These are phyloP conservation scores for Belgica antarctica DNA, from an alignment of 2,888 invertebrate species.

Conservation along the genomic window DNA sequence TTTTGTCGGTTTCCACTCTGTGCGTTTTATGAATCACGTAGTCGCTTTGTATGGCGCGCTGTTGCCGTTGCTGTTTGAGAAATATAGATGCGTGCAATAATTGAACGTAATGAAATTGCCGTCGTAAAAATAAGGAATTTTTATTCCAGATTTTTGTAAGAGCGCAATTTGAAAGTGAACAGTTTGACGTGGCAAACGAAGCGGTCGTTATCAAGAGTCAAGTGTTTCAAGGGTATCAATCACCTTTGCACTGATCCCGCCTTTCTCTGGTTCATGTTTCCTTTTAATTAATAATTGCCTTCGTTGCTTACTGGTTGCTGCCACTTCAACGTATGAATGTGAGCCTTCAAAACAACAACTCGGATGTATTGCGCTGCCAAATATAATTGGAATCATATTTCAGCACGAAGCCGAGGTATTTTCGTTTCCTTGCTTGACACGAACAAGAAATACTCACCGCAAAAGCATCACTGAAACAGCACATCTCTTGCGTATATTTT, in stretches of 20 bases:
- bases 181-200: neutral
- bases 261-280: neutral
- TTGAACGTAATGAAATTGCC: constrained; percentile 10
- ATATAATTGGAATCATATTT: constrained; percentile 40
- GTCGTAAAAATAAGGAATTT: neutral
- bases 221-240: no score
- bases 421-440: constrained; percentile 13
- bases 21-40: constrained; percentile 30
- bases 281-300: constrained; percentile 43
- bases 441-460: neutral
- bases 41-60: neutral
- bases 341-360: no score
- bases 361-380: neutral
- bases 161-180: no score
- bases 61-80: neutral
- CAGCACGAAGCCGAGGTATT: neutral
- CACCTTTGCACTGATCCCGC: neutral
- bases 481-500: neutral
- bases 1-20: constrained; percentile 8
- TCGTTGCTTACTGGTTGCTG: constrained; percentile 23
- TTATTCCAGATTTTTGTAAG: neutral
- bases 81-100: constrained; percentile 6
- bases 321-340: no score
- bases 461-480: constrained; percentile 5
- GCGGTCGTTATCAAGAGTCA: no score